These are phyloP conservation scores for Nibea coibor DNA, from an alignment of 2,113 vertebrate genomes.

Conservation along the genomic window DNA sequence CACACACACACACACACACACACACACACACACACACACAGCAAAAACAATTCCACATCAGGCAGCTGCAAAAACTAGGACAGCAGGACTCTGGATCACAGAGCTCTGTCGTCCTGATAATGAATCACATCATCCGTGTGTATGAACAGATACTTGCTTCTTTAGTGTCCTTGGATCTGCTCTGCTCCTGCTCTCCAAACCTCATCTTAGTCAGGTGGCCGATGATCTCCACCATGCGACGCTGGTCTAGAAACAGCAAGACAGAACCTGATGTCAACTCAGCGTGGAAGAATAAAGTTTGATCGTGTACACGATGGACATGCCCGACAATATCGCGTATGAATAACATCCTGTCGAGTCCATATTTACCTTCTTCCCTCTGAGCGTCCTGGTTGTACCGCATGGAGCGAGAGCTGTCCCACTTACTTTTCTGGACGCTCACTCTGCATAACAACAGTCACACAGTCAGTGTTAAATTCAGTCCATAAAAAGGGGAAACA, in stretches of 20 bases:
- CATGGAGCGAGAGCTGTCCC: constrained; percentile 94
- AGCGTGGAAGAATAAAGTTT: background rate
- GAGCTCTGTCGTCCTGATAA: background rate
- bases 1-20: background rate
- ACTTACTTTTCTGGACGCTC: constrained; percentile 94
- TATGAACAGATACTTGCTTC: constrained; percentile 81
- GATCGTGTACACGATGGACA: background rate
- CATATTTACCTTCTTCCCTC: constrained; percentile 91
- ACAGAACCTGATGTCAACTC: background rate
- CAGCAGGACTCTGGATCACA: background rate
- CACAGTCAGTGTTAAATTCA: background rate
- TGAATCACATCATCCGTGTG: background rate
- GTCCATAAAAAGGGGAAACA: background rate
- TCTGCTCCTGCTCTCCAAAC: constrained; percentile 91
- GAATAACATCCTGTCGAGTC: background rate
- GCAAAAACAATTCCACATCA: constrained; percentile 42
- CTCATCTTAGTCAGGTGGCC: constrained; percentile 94
- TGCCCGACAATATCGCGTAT: background rate
- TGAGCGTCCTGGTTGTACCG: constrained; percentile 98
- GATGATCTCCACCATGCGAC: constrained; percentile 95
- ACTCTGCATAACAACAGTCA: constrained; percentile 83
- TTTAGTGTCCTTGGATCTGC: constrained; percentile 91
- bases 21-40: constrained; percentile 14
- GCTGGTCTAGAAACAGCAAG: constrained; percentile 86
- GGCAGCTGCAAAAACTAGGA: constrained; percentile 48